Conservation (phyloP, 2,888 invertebrate genomes). For the Tachina grossa region DNA sequence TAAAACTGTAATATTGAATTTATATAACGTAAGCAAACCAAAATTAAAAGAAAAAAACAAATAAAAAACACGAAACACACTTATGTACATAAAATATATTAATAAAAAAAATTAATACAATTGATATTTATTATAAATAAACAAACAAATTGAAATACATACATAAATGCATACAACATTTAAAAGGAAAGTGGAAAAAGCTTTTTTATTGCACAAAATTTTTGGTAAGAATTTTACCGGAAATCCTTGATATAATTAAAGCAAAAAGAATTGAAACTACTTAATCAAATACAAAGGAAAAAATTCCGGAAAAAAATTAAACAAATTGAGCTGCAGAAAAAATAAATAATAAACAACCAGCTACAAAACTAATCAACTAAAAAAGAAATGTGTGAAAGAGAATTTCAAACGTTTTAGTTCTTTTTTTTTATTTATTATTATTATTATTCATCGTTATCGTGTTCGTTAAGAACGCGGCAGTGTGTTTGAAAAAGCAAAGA, state of each 20-base stretch:
- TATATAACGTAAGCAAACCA: not conserved
- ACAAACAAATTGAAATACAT: conserved; percentile 51
- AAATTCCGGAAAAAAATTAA: conserved; percentile 17
- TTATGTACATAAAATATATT: conserved; percentile 50
- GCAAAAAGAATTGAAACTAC: conserved; percentile 56
- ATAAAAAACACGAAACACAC: conserved; percentile 28
- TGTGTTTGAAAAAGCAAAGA: conserved; percentile 39
- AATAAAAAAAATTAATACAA: conserved; percentile 43
- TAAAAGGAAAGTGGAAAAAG: conserved; percentile 12
- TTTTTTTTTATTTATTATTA: not conserved
- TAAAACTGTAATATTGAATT: not conserved
- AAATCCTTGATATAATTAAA: conserved; percentile 70
- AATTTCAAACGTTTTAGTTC: conserved; percentile 50
- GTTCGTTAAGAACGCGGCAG: conserved; percentile 48
- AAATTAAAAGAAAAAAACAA: conserved; percentile 17
- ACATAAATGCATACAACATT: not conserved
- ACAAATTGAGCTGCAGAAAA: conserved; percentile 28
- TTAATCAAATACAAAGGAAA: conserved; percentile 49
- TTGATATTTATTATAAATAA: conserved; percentile 69
- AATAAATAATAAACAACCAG: conserved; percentile 12
- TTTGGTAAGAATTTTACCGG: conserved; percentile 44
- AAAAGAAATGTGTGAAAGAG: conserved; percentile 57
- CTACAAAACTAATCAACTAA: conserved; percentile 63
- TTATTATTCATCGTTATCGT: not conserved
- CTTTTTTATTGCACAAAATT: conserved; percentile 46